Conservation (phyloP, 2,113 vertebrate species). For the Misgurnus anguillicaudatus region DNA sequence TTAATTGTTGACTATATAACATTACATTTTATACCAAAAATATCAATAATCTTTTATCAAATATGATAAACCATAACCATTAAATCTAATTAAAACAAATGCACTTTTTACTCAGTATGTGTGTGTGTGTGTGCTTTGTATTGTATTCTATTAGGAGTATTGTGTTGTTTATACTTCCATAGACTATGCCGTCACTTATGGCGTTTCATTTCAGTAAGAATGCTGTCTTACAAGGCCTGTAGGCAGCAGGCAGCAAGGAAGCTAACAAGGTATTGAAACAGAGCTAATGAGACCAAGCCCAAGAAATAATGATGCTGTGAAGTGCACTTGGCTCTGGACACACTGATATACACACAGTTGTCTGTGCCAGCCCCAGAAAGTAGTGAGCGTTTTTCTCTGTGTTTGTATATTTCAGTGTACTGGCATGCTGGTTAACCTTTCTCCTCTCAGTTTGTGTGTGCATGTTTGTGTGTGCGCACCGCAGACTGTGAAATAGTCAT, state of each 20-base stretch:
- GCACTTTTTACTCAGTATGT: too few relatives aligned
- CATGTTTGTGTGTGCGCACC: conserved; percentile 21
- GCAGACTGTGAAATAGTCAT: conserved; percentile 45
- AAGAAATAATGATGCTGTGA: conserved; percentile 26
- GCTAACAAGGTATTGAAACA: background rate
- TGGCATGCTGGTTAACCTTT: conserved; percentile 31
- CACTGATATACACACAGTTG: conserved; percentile 9
- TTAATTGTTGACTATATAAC: too few relatives aligned
- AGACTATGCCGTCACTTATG: background rate
- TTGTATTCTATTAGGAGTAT: too few relatives aligned
- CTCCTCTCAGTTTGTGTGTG: conserved; percentile 13
- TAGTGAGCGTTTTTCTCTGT: background rate
- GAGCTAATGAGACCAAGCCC: conserved; percentile 28
- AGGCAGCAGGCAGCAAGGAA: background rate
- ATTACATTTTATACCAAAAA: too few relatives aligned
- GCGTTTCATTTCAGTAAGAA: background rate
- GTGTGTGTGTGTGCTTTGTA: too few relatives aligned
- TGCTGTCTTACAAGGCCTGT: background rate
- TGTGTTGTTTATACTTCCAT: too few relatives aligned
- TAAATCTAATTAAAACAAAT: too few relatives aligned
- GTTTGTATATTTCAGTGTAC: conserved; percentile 25
- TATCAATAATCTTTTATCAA: too few relatives aligned
- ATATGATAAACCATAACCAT: too few relatives aligned
- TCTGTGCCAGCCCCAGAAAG: background rate
- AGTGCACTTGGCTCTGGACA: conserved; percentile 6